phyloP scores from a whole-genome alignment of 2,888 invertebrate species.

The Ichneumon xanthorius region DNA sequence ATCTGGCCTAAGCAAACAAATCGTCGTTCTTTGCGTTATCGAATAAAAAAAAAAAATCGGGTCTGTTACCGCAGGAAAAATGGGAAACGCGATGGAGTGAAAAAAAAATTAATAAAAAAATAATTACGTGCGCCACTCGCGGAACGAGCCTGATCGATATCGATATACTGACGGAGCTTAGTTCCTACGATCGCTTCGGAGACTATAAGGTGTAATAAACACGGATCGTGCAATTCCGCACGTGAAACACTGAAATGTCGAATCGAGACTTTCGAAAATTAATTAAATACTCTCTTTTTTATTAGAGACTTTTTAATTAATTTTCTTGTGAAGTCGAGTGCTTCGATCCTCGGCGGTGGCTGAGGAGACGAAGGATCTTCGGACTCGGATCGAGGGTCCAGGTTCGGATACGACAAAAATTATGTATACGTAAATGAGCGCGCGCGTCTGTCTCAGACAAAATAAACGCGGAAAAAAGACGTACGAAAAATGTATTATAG shows the following conservation, averaged over 20 bases:
- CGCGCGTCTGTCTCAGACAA: constrained; percentile 9
- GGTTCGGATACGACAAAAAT: background rate
- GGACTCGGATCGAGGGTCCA: background rate
- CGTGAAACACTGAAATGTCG: constrained; percentile 30
- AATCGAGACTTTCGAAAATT: background rate
- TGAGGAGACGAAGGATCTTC: background rate
- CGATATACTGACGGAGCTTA: constrained; percentile 37
- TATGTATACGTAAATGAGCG: constrained; percentile 60
- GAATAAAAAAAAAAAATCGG: background rate
- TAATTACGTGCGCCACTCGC: constrained; percentile 3
- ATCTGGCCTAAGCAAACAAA: constrained; percentile 32
- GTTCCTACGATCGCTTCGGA: constrained; percentile 53
- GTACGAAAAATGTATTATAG: constrained; percentile 65
- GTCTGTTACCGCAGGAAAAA: background rate
- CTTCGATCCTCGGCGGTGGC: constrained; percentile 9
- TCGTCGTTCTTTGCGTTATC: constrained; percentile 1
- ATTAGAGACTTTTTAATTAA: constrained; percentile 7
- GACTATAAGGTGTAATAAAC: constrained; percentile 6
- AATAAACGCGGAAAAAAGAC: constrained; percentile 31
- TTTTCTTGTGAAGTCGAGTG: background rate
- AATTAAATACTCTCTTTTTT: constrained; percentile 2
- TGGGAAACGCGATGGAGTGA: constrained; percentile 2
- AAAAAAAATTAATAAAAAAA: constrained; percentile 21
- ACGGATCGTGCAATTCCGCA: constrained; percentile 6
- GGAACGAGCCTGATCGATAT: constrained; percentile 18